These are phyloP conservation scores for Hippolais icterina DNA, from an alignment of 2,113 vertebrate genomes.

Conservation along the genomic window DNA sequence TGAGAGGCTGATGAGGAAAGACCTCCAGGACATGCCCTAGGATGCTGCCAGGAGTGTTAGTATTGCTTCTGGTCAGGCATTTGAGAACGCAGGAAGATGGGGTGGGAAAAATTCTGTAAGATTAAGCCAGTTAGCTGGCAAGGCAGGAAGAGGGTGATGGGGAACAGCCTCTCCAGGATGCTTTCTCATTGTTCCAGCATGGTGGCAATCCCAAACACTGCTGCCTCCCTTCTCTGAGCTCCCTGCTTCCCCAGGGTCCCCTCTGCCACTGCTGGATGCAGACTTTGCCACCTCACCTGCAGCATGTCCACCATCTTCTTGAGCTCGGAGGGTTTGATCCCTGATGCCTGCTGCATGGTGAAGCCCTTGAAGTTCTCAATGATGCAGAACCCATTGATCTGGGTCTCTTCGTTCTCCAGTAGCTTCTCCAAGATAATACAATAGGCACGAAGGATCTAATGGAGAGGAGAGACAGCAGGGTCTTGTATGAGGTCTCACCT, in stretches of 20 bases:
- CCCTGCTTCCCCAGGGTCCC: background rate
- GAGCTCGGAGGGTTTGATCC: constrained; percentile 90
- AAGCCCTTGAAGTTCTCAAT: constrained; percentile 98
- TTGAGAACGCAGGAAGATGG: background rate
- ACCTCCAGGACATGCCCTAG: background rate
- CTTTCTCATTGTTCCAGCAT: background rate
- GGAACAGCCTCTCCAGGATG: accelerated
- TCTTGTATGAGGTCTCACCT: background rate
- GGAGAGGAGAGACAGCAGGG: background rate
- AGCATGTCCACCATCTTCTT: constrained; percentile 99
- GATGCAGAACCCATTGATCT: constrained; percentile 97
- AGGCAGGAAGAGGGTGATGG: background rate
- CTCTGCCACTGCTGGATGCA: background rate
- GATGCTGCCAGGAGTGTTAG: background rate
- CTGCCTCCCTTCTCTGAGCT: background rate
- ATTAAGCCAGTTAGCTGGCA: background rate
- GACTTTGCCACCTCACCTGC: constrained; percentile 79
- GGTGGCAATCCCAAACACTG: background rate
- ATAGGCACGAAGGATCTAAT: constrained; percentile 92
- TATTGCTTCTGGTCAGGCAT: background rate
- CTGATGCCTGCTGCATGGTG: constrained; percentile 94
- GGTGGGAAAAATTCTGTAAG: background rate
- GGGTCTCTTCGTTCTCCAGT: constrained; percentile 95
- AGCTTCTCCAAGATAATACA: constrained; percentile 95
- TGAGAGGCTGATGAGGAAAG: background rate